Evolutionary conservation across 1,140 invertebrate genomes (phyloP), one percentile per base, ranked within the genome.

Genomic region (Diorhabda sublineata): DNA sequence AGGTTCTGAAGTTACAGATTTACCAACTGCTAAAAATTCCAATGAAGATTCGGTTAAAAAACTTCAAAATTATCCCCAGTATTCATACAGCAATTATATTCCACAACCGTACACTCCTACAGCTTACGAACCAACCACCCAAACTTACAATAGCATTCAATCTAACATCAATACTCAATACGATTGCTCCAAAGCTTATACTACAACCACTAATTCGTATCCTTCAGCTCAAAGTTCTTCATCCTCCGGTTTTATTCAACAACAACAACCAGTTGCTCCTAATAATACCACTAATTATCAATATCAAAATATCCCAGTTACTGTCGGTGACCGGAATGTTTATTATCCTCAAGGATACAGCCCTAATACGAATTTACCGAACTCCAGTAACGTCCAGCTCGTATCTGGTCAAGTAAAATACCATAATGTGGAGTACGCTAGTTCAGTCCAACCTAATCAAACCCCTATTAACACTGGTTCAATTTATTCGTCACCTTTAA

Each of bases 1-100:
- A 5, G 87, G 87, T 42, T 88, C 87, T 45, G 88, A 89, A 83
- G 68, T 78, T 42, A 68, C 73, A 42, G 69, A 70, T 61, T 45
- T 59, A 43, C 65, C 65, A 5, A n/a, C 4, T 2, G 6, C 47
- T 2, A 6, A 52, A n/a, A 52, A 52, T 4, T 43, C 47, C 44
- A 58, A 67, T 45, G 8, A 42, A 42, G 45, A 70, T 41, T 57
- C 69, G n/a, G 63, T 45, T 9, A 61, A 57, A 2, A 70, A 62
- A 58, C 68, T 73, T 66, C 61, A 66, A 41, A 44, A 52, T 8
- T 44, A 42, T 26, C 5, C 61, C n/a, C 66, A 68, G 45, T 68
- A 73, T 56, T 45, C 41, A 42, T 70, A 70, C 69, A 71, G 67
- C 47, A 70, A 45, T 43, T 74, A 71, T 9, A 70, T 67, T 11